phyloP scores from a whole-genome alignment of 2,888 invertebrate species.

The Endotricha flammealis region DNA sequence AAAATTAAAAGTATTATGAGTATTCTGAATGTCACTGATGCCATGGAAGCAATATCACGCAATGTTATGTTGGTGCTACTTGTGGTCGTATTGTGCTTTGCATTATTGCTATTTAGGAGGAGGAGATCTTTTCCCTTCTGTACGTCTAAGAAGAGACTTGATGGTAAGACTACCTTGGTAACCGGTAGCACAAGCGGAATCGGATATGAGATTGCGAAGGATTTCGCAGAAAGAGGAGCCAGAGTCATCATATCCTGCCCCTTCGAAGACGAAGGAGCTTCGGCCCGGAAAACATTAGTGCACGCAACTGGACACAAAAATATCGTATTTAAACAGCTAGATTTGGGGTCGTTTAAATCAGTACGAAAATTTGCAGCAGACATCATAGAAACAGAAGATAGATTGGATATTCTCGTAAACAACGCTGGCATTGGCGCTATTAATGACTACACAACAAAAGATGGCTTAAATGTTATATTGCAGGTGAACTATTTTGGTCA shows the following conservation, averaged over 20 bases:
- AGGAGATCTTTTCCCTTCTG: no score
- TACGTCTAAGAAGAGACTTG: conserved; percentile 27
- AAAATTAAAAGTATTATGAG: no score
- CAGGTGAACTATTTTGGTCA: conserved; percentile 95
- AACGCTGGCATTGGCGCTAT: conserved; percentile 88
- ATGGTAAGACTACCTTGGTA: conserved; percentile 39
- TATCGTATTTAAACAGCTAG: conserved; percentile 82
- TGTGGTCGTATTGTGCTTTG: no score
- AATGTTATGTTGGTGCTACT: no score
- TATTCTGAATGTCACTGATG: no score
- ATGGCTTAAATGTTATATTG: conserved; percentile 90
- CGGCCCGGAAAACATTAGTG: conserved; percentile 75
- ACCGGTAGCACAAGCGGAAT: conserved; percentile 57
- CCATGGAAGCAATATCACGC: no score
- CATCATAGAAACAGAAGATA: conserved; percentile 81
- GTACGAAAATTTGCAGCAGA: conserved; percentile 87
- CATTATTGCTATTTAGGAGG: no score
- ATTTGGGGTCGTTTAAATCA: conserved; percentile 84
- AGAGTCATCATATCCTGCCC: conserved; percentile 52
- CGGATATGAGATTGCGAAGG: conserved; percentile 49
- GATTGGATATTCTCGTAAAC: conserved; percentile 88
- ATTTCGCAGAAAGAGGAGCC: no score
- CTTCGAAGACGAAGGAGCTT: conserved; percentile 39
- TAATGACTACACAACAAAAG: conserved; percentile 78
- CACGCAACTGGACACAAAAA: conserved; percentile 80